Evolutionary conservation across 2,888 invertebrate genomes (phyloP).

Genomic region (Drosophila melanosoma): DNA sequence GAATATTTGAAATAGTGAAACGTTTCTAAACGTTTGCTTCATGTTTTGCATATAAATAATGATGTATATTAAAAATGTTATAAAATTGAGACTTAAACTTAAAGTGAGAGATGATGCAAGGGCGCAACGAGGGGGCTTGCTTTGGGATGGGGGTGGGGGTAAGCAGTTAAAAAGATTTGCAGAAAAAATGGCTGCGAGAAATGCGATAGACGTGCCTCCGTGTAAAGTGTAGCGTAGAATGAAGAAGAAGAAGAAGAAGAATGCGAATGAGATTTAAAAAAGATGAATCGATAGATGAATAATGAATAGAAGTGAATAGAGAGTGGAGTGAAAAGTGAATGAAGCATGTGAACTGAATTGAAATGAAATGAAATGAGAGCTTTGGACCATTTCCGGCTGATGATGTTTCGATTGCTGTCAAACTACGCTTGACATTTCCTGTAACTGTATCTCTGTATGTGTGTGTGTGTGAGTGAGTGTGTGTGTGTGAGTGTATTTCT

Average conservation of each 20-base stretch:
- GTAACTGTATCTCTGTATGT: constrained; percentile 29
- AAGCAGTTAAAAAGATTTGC: constrained; percentile 16
- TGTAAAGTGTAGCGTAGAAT: constrained; percentile 76
- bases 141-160: constrained; percentile 2
- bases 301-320: constrained; percentile 8
- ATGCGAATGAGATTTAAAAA: constrained; percentile 15
- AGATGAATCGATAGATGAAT: neutral
- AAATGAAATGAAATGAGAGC: constrained; percentile 36
- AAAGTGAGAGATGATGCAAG: constrained; percentile 26
- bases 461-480: constrained; percentile 31
- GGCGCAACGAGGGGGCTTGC: neutral
- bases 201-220: constrained; percentile 80
- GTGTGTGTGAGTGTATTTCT: constrained; percentile 19
- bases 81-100: constrained; percentile 55
- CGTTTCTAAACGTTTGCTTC: constrained; percentile 44
- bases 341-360: neutral
- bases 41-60: constrained; percentile 64
- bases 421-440: constrained; percentile 80
- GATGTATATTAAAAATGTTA: constrained; percentile 45
- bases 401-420: constrained; percentile 57
- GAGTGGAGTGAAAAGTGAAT: constrained; percentile 20
- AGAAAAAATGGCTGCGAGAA: constrained; percentile 76
- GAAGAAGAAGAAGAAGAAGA: constrained; percentile 36
- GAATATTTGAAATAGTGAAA: constrained; percentile 40
- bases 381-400: constrained; percentile 70